phyloP scores from a whole-genome alignment of 92 coral and sea anemone genomes.

The Bergia puertoricense region DNA sequence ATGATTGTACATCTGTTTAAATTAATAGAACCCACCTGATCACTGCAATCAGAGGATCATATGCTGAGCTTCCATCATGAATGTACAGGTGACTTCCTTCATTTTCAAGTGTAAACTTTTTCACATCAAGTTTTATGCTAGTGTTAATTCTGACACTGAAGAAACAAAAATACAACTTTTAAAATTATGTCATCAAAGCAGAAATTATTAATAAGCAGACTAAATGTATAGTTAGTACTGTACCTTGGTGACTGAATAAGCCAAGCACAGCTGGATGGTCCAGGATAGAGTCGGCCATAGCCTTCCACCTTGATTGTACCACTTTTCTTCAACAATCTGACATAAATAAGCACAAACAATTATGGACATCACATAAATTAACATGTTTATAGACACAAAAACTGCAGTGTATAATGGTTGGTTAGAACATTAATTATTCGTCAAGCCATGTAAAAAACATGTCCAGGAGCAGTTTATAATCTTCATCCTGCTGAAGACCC shows the following conservation, averaged over 20 bases:
- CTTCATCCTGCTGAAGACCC: too few species aligned
- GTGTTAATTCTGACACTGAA: constrained; percentile 4
- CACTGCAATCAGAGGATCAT: constrained; percentile 36
- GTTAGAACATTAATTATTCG: too few species aligned
- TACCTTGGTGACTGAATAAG: neutral
- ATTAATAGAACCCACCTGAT: constrained; percentile 24
- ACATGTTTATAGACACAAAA: too few species aligned
- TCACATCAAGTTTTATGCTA: constrained; percentile 7
- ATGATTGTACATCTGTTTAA: too few species aligned
- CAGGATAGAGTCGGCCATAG: neutral
- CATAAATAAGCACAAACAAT: neutral
- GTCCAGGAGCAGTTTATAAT: too few species aligned
- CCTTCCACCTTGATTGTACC: constrained; percentile 2
- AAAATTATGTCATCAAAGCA: too few species aligned
- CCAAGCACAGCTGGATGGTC: constrained; percentile 15
- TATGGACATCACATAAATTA: too few species aligned
- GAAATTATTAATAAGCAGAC: neutral
- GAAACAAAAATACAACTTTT: neutral
- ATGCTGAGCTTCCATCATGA: constrained; percentile 26
- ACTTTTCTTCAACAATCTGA: constrained; percentile 10
- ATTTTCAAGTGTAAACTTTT: neutral
- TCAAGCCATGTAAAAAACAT: too few species aligned
- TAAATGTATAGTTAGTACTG: too few species aligned
- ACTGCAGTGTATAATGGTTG: too few species aligned
- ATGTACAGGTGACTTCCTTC: constrained; percentile 8